Conservation (phyloP, 2,888 invertebrate genomes). For the Allygus modestus region DNA sequence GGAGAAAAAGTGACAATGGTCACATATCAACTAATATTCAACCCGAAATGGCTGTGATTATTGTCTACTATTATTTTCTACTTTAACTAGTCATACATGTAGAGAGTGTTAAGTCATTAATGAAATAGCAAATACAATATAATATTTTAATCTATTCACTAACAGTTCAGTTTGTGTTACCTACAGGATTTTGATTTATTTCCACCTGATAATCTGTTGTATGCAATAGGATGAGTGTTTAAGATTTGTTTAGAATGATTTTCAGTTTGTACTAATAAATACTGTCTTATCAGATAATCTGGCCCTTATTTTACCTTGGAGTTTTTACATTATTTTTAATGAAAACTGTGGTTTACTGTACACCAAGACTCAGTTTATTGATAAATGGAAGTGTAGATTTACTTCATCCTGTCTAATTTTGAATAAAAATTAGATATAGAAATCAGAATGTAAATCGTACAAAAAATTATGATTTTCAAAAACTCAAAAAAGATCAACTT, state of each 20-base stretch:
- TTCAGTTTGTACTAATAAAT: conserved; percentile 16
- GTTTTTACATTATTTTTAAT: too few relatives aligned
- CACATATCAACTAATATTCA: too few relatives aligned
- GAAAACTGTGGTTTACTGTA: too few relatives aligned
- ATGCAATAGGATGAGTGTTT: not conserved
- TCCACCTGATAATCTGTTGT: not conserved
- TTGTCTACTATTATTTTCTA: not conserved
- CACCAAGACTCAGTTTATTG: too few relatives aligned
- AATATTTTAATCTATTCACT: too few relatives aligned
- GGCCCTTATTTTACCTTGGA: not conserved
- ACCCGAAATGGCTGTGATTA: not conserved
- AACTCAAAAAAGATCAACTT: too few relatives aligned
- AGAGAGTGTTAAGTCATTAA: not conserved
- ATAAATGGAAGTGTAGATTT: too few relatives aligned
- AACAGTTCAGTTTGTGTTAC: not conserved
- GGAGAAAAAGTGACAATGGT: too few relatives aligned
- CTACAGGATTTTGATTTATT: not conserved
- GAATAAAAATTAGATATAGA: too few relatives aligned
- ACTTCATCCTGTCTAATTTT: too few relatives aligned
- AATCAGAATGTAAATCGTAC: too few relatives aligned
- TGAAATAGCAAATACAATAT: not conserved
- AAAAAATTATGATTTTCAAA: too few relatives aligned
- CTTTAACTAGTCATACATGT: not conserved
- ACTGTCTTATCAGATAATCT: not conserved
- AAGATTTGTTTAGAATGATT: not conserved